Evolutionary conservation across 1,140 invertebrate species (phyloP).

Genomic region (Heliconius eleuchia): DNA sequence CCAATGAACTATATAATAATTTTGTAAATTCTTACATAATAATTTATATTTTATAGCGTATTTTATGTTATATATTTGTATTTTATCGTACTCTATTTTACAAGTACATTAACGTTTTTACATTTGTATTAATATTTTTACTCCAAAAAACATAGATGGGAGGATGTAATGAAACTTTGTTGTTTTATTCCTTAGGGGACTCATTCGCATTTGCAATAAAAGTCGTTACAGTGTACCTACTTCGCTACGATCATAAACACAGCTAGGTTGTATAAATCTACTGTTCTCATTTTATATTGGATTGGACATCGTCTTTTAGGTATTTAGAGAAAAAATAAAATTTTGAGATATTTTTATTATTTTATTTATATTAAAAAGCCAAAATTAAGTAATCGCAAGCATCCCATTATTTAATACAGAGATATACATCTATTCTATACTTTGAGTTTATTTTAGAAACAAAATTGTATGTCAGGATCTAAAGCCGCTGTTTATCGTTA

Average conservation of each 20-base stretch:
- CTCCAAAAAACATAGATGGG: background rate
- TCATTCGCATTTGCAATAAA: slow-evolving; percentile 1
- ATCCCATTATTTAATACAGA: no score
- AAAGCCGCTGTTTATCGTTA: background rate
- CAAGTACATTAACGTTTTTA: background rate
- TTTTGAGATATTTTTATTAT: no score
- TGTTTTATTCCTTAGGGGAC: background rate
- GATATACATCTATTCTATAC: no score
- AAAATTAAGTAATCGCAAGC: no score
- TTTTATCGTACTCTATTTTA: background rate
- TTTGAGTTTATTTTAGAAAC: background rate
- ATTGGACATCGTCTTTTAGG: background rate
- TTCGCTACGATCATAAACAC: slow-evolving; percentile 7
- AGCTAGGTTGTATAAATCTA: background rate
- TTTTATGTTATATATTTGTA: background rate
- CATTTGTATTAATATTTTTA: background rate
- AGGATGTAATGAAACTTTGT: slow-evolving; percentile 1
- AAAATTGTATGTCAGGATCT: background rate
- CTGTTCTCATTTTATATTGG: background rate
- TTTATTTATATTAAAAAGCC: no score
- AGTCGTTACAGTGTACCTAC: background rate
- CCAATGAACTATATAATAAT: background rate
- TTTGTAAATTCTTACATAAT: background rate
- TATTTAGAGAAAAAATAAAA: no score
- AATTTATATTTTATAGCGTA: background rate